Base-by-base conservation (phyloP, 2,888 invertebrate species). In the Anaspis maculata region DNA sequence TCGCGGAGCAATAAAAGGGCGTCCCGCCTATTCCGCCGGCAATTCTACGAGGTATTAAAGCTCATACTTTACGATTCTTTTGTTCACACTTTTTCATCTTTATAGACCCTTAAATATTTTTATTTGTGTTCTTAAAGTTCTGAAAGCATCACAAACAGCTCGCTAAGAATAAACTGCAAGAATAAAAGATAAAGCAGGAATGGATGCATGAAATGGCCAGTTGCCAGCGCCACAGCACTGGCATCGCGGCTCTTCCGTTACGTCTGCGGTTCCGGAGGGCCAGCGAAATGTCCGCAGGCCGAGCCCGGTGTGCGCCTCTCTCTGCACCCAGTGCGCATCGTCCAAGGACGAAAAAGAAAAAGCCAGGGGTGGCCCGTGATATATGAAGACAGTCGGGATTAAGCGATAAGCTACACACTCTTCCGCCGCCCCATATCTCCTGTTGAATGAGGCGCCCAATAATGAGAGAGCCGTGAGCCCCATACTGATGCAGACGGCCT, bases 331-430 rank as follows among this genome's bases (percentile, higher is more conserved):
- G 37, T 29, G 37, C 37, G 37, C 32, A 37, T 25, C 32, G 29
- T 32, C 32, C 32, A 10, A 30, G 40, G 19, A 9, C 19, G 5
- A 9, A 19, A 19, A 19, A 19, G 5, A 42, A 44, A 39, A 37
- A 32, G 33, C 33, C 25, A 32, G 30, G 36, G 34, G 34, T 39
- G 43, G 36, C 44, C 44, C 30, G 52, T 56, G 52, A 57, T 56
- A 56, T 56, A 56, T 56, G 56, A 46, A 46, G 55, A 55, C 52
- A 51, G 54, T 48, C 39, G 45, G 54, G 56, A 57, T 57, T 56
- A 57, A 57, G 51, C 55, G 57, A 56, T 57, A 57, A 57, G 54
- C 57, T 51, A 54, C 54, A 57, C 53, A 49, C 52, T 52, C 52
- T 50, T 49, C 48, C 43, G 44, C 43, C 44, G 44, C 44, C 47